Percentiles rank a stretch among this genome's conserved stretches.
Evolutionary conservation across 1,140 invertebrate species (phyloP).

Genomic region (Nilaparvata lugens): DNA sequence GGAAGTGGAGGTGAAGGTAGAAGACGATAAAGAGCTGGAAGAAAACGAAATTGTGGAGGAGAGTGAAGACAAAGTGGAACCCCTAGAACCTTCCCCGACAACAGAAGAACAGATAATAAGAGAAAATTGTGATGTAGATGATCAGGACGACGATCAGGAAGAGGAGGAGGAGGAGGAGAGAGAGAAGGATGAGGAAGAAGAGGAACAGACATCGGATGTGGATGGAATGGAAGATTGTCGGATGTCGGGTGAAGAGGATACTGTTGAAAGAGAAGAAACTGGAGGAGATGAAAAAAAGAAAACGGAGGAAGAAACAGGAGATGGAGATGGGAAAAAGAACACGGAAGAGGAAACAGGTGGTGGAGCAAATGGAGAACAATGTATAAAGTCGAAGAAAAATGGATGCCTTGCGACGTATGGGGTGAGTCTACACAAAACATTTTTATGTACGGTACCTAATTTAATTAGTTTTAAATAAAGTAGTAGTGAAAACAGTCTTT

Average conservation of each 20-base stretch:
- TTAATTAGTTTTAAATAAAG: background rate
- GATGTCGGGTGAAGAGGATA: background rate
- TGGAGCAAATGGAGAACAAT: background rate
- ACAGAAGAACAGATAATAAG: no score
- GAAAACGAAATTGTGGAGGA: no score
- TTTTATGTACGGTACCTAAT: background rate
- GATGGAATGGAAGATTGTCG: no score
- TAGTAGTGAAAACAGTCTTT: no score
- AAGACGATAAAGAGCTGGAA: no score
- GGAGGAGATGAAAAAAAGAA: background rate
- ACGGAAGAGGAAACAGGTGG: background rate
- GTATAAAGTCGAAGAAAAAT: background rate
- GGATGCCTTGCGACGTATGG: background rate
- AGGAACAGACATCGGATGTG: constrained; percentile 16
- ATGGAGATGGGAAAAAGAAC: constrained; percentile 11
- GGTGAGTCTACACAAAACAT: background rate
- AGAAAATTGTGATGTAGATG: no score
- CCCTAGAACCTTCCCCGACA: no score
- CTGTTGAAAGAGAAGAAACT: background rate
- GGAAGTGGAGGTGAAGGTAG: no score
- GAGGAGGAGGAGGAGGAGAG: constrained; percentile 28
- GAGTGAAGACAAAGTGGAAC: no score
- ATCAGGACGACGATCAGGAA: constrained; percentile 20
- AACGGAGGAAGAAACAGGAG: background rate
- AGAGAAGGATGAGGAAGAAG: constrained; percentile 24